Evolutionary conservation across 2,113 vertebrate genomes (phyloP).

Genomic region (Oceanites oceanicus): DNA sequence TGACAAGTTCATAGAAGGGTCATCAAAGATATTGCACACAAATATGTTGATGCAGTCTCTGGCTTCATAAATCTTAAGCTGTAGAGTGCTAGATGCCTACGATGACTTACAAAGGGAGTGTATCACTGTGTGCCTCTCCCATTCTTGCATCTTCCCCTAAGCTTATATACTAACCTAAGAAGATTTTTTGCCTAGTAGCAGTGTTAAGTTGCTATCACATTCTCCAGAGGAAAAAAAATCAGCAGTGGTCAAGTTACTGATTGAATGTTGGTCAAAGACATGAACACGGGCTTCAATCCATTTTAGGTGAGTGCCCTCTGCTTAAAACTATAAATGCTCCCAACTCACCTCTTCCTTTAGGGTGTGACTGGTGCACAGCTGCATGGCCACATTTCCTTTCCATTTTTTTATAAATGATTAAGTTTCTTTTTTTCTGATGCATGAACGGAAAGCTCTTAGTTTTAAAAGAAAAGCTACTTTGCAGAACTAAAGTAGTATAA

Average conservation of each 20-base stretch:
- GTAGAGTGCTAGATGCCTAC: neutral
- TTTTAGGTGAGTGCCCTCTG: neutral
- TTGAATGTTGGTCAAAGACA: neutral
- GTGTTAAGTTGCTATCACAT: neutral
- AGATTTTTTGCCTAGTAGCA: neutral
- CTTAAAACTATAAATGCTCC: neutral
- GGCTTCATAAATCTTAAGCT: neutral
- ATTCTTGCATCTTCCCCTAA: neutral
- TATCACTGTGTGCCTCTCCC: neutral
- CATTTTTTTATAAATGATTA: neutral
- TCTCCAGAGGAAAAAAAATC: neutral
- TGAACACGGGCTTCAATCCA: neutral
- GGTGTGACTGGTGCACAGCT: neutral
- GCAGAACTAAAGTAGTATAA: neutral
- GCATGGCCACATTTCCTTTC: neutral
- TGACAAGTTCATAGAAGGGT: neutral
- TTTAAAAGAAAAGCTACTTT: neutral
- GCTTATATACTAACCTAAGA: neutral
- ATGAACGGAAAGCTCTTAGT: neutral
- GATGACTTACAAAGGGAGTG: neutral
- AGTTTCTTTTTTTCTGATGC: neutral
- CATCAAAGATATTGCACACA: neutral
- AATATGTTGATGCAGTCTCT: neutral
- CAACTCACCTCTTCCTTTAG: neutral
- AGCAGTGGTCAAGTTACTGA: neutral